A percentile compares a stretch with the other conserved stretches of the same genome.
phyloP scores from a whole-genome alignment of 2,113 vertebrate species.

The Castor canadensis region DNA sequence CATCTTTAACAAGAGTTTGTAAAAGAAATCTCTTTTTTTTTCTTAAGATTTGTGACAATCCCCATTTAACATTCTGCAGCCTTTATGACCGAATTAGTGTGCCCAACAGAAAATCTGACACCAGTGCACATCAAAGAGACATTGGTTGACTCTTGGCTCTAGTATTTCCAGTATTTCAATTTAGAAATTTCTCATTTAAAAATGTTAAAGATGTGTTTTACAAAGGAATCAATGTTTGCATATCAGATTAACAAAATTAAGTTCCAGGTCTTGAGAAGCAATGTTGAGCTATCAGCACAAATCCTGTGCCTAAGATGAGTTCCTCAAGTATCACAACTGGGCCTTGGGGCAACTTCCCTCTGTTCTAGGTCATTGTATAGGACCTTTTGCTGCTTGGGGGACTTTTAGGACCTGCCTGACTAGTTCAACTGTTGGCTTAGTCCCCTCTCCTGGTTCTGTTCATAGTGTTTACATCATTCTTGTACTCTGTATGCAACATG shows the following conservation, averaged over 20 bases:
- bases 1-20: not conserved
- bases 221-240: not conserved
- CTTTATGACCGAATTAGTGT: not conserved
- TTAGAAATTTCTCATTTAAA: slow-evolving; percentile 28
- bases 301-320: not conserved
- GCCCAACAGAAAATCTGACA: slow-evolving; percentile 22
- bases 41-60: not conserved
- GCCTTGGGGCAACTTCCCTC: not conserved
- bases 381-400: not conserved
- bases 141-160: not conserved
- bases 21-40: not conserved
- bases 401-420: not conserved
- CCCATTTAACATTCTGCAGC: not conserved
- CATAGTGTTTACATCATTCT: not conserved
- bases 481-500: not conserved
- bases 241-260: not conserved
- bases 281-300: not conserved
- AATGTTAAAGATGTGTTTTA: not conserved
- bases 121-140: slow-evolving; percentile 17
- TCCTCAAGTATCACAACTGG: not conserved
- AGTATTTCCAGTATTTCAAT: slow-evolving; percentile 36
- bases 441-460: not conserved
- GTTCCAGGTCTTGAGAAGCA: not conserved
- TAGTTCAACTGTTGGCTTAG: not conserved
- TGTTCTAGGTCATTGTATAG: not conserved